These are phyloP conservation scores for Cryptocephalus moraei DNA, from an alignment of 2,888 invertebrate genomes.

Conservation along the genomic window DNA sequence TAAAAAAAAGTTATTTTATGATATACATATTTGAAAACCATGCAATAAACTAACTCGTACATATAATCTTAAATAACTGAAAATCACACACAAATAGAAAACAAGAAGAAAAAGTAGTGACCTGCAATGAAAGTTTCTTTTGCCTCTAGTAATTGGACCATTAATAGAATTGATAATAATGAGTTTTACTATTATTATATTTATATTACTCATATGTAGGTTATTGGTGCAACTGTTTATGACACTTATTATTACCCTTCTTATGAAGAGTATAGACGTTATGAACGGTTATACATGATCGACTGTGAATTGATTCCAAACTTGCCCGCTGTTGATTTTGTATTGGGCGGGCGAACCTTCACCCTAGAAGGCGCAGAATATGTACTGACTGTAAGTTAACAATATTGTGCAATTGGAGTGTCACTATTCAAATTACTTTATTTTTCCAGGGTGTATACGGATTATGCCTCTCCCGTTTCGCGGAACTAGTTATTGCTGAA, in stretches of 20 bases:
- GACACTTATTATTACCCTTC: constrained; percentile 55
- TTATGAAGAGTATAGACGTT: constrained; percentile 81
- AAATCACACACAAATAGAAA: too few species aligned
- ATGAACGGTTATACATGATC: constrained; percentile 66
- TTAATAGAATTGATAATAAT: too few species aligned
- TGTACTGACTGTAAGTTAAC: constrained; percentile 69
- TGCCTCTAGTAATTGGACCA: too few species aligned
- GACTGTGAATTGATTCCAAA: constrained; percentile 69
- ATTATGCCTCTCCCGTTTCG: constrained; percentile 94
- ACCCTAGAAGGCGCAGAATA: constrained; percentile 77
- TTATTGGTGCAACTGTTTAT: constrained; percentile 65
- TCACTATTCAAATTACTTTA: too few species aligned
- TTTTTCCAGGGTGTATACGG: constrained; percentile 93
- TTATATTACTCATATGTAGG: constrained; percentile 25
- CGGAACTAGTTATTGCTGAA: constrained; percentile 90
- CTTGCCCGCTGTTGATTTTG: constrained; percentile 72
- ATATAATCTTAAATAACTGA: too few species aligned
- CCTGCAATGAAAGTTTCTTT: too few species aligned
- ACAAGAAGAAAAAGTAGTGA: too few species aligned
- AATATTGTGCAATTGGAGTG: constrained; percentile 34
- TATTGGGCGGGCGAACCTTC: constrained; percentile 66
- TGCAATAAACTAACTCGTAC: too few species aligned
- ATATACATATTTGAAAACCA: too few species aligned
- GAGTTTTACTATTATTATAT: too few species aligned
- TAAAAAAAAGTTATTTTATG: too few species aligned